A percentile compares a stretch with the other conserved stretches of the same genome.
phyloP scores from a whole-genome alignment of 2,797 vertebrate genomes.

The Sorex maritimensis region DNA sequence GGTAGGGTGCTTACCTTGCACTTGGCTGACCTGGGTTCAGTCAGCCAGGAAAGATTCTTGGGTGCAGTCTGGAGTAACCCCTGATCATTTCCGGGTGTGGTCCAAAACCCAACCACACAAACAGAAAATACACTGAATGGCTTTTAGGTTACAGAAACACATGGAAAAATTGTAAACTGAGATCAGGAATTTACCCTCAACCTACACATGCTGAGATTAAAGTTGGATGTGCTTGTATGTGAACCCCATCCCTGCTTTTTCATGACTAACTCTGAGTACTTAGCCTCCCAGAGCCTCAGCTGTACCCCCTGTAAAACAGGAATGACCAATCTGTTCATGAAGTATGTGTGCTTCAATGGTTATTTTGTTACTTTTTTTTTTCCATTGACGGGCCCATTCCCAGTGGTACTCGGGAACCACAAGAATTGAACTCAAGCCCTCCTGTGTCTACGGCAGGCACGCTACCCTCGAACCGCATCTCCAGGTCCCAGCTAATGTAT shows the following conservation, averaged over 20 bases:
- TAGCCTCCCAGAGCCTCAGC: background rate
- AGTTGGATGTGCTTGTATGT: background rate
- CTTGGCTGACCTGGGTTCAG: no score
- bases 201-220: background rate
- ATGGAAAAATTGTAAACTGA: constrained; percentile 24
- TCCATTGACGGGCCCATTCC: background rate
- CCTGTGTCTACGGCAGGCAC: no score
- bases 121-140: background rate
- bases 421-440: background rate
- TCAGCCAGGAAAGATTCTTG: no score
- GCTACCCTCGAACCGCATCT: no score
- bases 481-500: no score
- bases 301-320: background rate
- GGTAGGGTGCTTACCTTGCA: no score
- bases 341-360: background rate
- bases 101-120: no score
- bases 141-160: constrained; percentile 64
- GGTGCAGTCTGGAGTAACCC: no score
- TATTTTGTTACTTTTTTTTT: background rate
- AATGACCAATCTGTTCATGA: background rate
- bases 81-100: no score
- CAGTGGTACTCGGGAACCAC: background rate
- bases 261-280: no score
- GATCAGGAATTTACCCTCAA: constrained; percentile 27
- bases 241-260: constrained; percentile 25